A percentile compares a stretch with the other conserved stretches of the same genome.
Conservation (phyloP, 2,888 invertebrate genomes). For the Protonemura montana region DNA sequence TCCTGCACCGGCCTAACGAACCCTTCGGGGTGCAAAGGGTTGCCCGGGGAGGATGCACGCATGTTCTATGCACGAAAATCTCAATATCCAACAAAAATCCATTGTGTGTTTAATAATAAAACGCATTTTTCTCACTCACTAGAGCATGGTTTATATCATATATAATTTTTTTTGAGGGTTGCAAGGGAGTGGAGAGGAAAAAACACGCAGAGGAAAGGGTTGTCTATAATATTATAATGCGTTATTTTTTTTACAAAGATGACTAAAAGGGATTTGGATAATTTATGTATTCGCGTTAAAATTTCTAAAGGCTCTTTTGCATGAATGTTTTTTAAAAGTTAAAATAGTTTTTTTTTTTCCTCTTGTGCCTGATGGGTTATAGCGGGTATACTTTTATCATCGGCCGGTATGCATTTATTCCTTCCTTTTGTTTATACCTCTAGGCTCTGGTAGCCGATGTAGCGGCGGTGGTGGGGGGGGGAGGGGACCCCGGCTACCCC, state of each 20-base stretch:
- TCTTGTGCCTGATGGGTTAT: not conserved
- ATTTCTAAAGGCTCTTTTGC: conserved; percentile 42
- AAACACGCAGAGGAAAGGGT: conserved; percentile 34
- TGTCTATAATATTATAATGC: conserved; percentile 46
- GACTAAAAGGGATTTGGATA: conserved; percentile 29
- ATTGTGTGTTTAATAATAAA: conserved; percentile 60
- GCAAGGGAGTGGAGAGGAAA: not conserved
- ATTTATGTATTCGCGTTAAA: conserved; percentile 33
- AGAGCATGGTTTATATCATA: conserved; percentile 63
- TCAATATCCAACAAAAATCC: conserved; percentile 38
- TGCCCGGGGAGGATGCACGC: not conserved
- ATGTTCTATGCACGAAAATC: conserved; percentile 24
- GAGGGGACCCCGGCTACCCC: not conserved
- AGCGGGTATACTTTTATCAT: no score
- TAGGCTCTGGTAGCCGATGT: not conserved
- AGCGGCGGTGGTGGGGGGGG: not conserved
- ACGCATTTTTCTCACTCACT: conserved; percentile 62
- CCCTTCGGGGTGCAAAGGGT: conserved; percentile 21
- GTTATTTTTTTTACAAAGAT: conserved; percentile 19
- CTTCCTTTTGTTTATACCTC: not conserved
- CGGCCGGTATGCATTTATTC: not conserved
- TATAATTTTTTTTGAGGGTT: conserved; percentile 53
- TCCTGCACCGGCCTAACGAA: conserved; percentile 29
- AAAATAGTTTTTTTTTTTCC: not conserved
- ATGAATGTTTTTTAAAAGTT: conserved; percentile 39